Base-by-base conservation (phyloP, 23 tunicate species). In the Halocynthia roretzi region DNA sequence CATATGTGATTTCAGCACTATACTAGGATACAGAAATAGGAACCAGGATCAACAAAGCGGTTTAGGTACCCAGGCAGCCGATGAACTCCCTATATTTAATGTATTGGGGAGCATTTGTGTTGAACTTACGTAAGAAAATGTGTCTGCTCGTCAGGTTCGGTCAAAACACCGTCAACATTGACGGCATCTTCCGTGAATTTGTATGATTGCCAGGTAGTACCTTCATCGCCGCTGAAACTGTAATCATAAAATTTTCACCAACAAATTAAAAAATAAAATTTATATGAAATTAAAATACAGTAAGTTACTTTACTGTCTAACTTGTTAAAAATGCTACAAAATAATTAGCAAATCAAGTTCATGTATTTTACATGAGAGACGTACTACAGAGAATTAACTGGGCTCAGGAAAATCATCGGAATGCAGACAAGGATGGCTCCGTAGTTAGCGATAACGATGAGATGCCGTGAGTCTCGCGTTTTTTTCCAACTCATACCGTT, bases 141-240 rank as follows among this genome's bases (percentile, higher is more conserved):
- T 0, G 90, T 86, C 58, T 78, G 61, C 56, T 92, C 98, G 23
- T 92, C 98, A 19, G 98, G 98, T 54, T 92, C 98, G 7, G 92
- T 86, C 49, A 92, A 81, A 67, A 92, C 22, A 48, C 98, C 98
- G 70, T 92, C 98, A 44, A 86, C 87, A 64, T 86, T 78, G 17
- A 92, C 75, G 8, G 76, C 5, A 48, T 78, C 64, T 21, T 68
- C 21, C 0, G 76, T 78, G 10, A 14, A 52, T 31, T 81, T 51
- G 11, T 76, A 14, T 14, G 70, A 66, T 9, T 8, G 18, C 91
- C 91, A 92, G 5, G 81, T 68, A 4, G 49, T 55, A 15, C 98
- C 98, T 50, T 70, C 20, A 72, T 92, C 87, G 55, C 75, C 82
- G 81, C 98, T 92, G 69, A 92, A 82, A 18, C 98, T 92, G 63